Percentiles rank a stretch among this genome's conserved stretches.
These are phyloP conservation scores for Drosophila buzzatii DNA, from an alignment of 2,888 invertebrate genomes.

Conservation along the genomic window DNA sequence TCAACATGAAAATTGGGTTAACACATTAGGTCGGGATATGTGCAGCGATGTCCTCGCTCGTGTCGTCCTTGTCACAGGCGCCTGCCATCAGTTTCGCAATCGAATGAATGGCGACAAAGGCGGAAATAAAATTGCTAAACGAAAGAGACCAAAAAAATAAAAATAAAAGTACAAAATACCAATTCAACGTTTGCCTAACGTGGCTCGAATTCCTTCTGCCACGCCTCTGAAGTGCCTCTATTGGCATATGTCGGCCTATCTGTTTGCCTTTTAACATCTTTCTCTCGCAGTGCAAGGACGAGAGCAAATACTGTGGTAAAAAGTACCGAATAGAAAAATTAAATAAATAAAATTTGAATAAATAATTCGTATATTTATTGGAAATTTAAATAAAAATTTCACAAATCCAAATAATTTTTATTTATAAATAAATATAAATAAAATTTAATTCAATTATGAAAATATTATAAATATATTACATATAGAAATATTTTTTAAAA, in stretches of 20 bases:
- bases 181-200: conserved; percentile 46
- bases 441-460: neutral
- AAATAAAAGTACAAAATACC: conserved; percentile 23
- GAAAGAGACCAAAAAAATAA: conserved; percentile 31
- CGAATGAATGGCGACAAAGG: conserved; percentile 77
- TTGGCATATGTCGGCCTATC: conserved; percentile 61
- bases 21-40: conserved; percentile 62
- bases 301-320: conserved; percentile 50
- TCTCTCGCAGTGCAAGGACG: conserved; percentile 19
- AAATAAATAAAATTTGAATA: neutral
- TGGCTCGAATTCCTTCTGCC: conserved; percentile 21
- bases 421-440: neutral
- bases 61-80: conserved; percentile 37
- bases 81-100: conserved; percentile 64
- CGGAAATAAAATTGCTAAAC: conserved; percentile 78
- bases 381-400: neutral
- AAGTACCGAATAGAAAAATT: neutral
- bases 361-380: no score
- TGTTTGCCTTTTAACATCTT: conserved; percentile 60
- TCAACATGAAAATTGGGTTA: conserved; percentile 73
- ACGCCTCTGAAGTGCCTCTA: conserved; percentile 1
- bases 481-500: no score
- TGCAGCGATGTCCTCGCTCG: conserved; percentile 28
- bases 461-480: no score
- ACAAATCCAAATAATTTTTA: neutral